Base-by-base conservation (phyloP, 1,140 invertebrate genomes). In the Drosophila tani region DNA sequence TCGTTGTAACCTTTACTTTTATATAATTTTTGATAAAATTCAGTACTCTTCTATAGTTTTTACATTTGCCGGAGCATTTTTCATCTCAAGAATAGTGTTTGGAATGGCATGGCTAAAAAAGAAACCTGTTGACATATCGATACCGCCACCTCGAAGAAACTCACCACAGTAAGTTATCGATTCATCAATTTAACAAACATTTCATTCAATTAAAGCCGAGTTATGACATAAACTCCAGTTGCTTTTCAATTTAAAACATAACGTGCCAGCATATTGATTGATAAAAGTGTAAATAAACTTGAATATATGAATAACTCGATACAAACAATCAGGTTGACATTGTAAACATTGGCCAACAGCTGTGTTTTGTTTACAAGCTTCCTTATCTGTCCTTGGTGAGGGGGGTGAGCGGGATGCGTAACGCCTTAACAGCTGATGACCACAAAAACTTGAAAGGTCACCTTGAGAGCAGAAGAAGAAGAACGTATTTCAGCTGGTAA, bases 361-460 rank as follows among this genome's bases (percentile, higher is more conserved):
- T 87, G 84, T 64, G 51, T 81, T 88, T 82, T 88, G 84, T 88
- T 88, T 88, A 90, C 77, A 66, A 73, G 75, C 79, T n/a, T 59
- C 41, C 1, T 17, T 8, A 2, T 1, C 5, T 24, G 41, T 19
- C n/a, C 12, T 73, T 62, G 64, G 66, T 47, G 7, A 27, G 47
- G 29, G n/a, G 29, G 50, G 17, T 53, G 51, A 5, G 51, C 6
- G 66, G 73, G 60, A 57, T 67, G 43, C 59, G 49, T 67, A 49
- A 50, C 40, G 78, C 74, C 50, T 57, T 32, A 81, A 47, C 82
- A 85, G 82, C 82, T 87, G 83, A 60, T 80, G 63, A 27, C 63
- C 71, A 82, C 76, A 87, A 82, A 87, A 82, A 87, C 84, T 82
- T 83, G 47, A 88, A 79, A 90, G 85, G 85, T 88, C 85, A 88